A percentile compares a stretch with the other conserved stretches of the same genome.
These are phyloP conservation scores for Telmatochromis brichardi DNA, from an alignment of 2,113 vertebrate species.

Conservation along the genomic window DNA sequence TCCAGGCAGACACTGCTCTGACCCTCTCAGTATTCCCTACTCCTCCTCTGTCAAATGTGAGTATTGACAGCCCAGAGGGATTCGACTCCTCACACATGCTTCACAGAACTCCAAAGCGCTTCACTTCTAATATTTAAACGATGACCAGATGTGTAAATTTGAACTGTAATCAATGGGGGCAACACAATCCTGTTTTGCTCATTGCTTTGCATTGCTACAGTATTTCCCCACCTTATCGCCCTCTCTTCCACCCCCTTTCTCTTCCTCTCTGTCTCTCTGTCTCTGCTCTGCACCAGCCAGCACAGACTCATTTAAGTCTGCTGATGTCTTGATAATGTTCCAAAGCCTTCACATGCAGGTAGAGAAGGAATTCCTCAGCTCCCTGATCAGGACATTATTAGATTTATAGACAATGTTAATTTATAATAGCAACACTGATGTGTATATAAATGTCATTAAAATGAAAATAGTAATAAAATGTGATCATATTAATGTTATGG, in stretches of 20 bases:
- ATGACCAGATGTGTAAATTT: not conserved
- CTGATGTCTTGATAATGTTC: slow-evolving; percentile 59
- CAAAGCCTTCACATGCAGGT: slow-evolving; percentile 42
- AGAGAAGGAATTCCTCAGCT: slow-evolving; percentile 41
- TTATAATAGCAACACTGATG: not conserved
- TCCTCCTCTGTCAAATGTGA: not conserved
- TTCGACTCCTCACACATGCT: not conserved
- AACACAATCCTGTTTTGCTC: not conserved
- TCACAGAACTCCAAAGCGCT: not conserved
- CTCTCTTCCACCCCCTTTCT: not conserved
- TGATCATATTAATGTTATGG: not conserved
- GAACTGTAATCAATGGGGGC: slow-evolving; percentile 1
- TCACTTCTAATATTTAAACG: not conserved
- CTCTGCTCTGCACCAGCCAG: slow-evolving; percentile 15
- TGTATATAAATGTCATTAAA: not conserved
- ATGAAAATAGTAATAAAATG: not conserved
- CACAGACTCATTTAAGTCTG: slow-evolving; percentile 50
- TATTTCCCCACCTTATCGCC: not conserved
- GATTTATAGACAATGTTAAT: not conserved
- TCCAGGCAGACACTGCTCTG: not conserved
- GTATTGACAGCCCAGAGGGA: not conserved
- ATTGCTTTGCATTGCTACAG: not conserved
- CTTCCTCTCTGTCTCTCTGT: not conserved
- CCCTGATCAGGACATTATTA: not conserved
- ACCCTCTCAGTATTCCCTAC: not conserved